phyloP scores from a whole-genome alignment of 2,797 vertebrate genomes.

The Silurus lanzhouensis region DNA sequence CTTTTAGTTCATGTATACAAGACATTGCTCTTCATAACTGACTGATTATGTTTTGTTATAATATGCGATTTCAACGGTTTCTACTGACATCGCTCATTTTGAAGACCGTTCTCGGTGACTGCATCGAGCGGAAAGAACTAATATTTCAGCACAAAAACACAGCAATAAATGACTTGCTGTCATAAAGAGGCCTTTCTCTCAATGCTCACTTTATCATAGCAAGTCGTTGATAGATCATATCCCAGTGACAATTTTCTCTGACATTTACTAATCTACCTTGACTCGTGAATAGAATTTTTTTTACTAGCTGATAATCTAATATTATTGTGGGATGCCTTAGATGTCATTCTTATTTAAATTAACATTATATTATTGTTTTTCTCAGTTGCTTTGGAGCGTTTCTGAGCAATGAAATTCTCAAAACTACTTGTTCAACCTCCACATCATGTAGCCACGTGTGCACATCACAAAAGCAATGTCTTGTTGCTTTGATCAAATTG shows the following conservation, averaged over 20 bases:
- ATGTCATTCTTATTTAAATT: background rate
- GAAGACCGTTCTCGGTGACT: background rate
- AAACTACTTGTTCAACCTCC: no score
- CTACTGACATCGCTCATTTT: slow-evolving; percentile 4
- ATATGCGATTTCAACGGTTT: slow-evolving; percentile 8
- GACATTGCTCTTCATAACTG: slow-evolving; percentile 11
- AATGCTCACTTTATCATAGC: slow-evolving; percentile 2
- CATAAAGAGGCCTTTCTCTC: slow-evolving; percentile 10
- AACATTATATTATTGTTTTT: background rate
- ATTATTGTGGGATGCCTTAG: background rate
- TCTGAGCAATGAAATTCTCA: no score
- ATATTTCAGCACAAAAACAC: slow-evolving; percentile 11
- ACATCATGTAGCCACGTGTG: no score
- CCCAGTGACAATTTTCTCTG: slow-evolving; percentile 3
- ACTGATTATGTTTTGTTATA: background rate
- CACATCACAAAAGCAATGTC: no score
- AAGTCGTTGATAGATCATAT: background rate
- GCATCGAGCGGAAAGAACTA: background rate
- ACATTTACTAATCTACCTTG: background rate
- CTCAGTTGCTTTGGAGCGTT: no score
- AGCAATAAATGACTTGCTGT: slow-evolving; percentile 25
- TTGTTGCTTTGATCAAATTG: no score
- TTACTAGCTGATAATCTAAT: slow-evolving; percentile 12
- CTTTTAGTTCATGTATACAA: background rate
- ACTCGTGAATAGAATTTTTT: background rate